Percentiles rank a stretch among this genome's conserved stretches.
Conservation (phyloP, 2,888 invertebrate species). For the Aradus depressus region DNA sequence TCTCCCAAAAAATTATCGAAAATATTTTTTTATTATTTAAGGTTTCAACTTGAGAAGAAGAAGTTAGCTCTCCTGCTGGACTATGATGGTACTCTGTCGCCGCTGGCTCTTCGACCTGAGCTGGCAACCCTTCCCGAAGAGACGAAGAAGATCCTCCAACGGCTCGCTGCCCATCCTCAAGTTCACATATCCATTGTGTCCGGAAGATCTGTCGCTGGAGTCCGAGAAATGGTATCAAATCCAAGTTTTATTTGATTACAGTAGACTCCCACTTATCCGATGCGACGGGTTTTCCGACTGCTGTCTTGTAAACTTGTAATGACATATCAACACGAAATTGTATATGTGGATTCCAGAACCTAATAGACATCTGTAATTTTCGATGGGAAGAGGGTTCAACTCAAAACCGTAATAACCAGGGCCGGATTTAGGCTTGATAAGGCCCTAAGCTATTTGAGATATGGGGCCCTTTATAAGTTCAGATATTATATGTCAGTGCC, state of each 20-base stretch:
- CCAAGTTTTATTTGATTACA: background rate
- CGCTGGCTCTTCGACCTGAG: conserved; percentile 81
- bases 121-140: conserved; percentile 74
- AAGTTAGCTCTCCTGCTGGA: conserved; percentile 74
- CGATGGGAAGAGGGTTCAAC: too few relatives aligned
- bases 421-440: too few relatives aligned
- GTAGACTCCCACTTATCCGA: background rate
- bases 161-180: conserved; percentile 72
- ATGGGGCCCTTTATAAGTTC: too few relatives aligned
- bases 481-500: too few relatives aligned
- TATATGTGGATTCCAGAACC: background rate
- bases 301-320: background rate
- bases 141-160: conserved; percentile 70
- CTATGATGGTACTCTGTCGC: conserved; percentile 80
- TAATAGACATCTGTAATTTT: too few relatives aligned
- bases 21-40: background rate
- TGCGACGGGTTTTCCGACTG: too few relatives aligned
- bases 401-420: too few relatives aligned
- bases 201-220: conserved; percentile 75
- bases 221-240: conserved; percentile 65
- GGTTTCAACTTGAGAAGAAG: conserved; percentile 37
- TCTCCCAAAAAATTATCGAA: too few relatives aligned
- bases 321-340: background rate
- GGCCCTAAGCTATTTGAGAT: too few relatives aligned
- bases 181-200: conserved; percentile 80